Percentiles rank a stretch among this genome's conserved stretches.
phyloP scores from a whole-genome alignment of 2,888 invertebrate species.

The Zootermopsis nevadensis region DNA sequence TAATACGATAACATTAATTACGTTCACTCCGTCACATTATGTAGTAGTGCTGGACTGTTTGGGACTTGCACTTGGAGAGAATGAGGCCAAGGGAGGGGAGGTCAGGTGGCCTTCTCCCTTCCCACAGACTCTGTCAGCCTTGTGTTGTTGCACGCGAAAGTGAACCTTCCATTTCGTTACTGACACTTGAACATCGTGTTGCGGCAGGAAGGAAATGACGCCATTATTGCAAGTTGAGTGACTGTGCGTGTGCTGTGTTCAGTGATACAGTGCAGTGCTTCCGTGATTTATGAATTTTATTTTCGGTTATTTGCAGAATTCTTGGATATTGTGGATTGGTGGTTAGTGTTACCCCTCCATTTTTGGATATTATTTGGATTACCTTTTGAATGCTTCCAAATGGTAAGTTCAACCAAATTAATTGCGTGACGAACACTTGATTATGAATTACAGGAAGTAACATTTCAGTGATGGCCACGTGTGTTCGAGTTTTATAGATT shows the following conservation, averaged over 20 bases:
- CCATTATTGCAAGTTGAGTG: not conserved
- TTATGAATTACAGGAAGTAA: too few species aligned
- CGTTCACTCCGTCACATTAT: not conserved
- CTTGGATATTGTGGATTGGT: conserved; percentile 27
- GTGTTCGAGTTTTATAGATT: too few species aligned
- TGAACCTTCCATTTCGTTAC: conserved; percentile 30
- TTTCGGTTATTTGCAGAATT: not conserved
- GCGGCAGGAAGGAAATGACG: conserved; percentile 4
- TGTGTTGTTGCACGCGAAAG: conserved; percentile 41
- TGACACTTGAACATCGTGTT: conserved; percentile 21
- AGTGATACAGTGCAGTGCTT: not conserved
- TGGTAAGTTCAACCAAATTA: not conserved
- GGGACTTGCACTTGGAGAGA: conserved; percentile 38
- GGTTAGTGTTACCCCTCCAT: not conserved
- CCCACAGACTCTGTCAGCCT: conserved; percentile 29
- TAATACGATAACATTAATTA: not conserved
- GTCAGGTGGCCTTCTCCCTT: conserved; percentile 27
- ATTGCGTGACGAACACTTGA: not conserved
- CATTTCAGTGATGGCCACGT: too few species aligned
- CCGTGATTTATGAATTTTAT: not conserved
- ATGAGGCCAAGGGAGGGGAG: conserved; percentile 42
- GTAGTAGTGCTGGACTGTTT: conserved; percentile 2
- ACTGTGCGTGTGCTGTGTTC: not conserved
- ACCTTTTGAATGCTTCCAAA: conserved; percentile 15
- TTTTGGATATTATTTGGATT: conserved; percentile 30